Conservation (phyloP, 2,797 vertebrate genomes). For the Cyprinella venusta region DNA sequence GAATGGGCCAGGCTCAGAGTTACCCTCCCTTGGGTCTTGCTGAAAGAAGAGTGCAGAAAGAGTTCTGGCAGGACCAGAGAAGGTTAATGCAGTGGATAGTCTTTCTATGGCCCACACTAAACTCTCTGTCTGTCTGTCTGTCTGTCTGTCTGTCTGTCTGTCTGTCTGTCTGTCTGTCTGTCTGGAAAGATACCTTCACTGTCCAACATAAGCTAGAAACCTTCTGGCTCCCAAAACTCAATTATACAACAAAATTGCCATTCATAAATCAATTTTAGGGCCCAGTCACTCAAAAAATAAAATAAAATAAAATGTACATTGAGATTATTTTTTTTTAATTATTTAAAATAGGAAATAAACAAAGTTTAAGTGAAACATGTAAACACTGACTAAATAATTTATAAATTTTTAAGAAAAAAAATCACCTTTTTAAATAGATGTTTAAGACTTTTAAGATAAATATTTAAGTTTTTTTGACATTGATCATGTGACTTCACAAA, state of each 20-base stretch:
- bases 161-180: not conserved
- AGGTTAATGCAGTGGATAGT: slow-evolving; percentile 98
- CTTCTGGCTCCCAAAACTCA: not conserved
- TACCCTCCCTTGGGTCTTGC: slow-evolving; percentile 95
- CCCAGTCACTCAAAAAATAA: not conserved
- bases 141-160: slow-evolving; percentile 22
- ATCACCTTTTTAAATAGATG: not conserved
- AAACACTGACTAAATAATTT: not conserved
- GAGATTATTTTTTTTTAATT: not conserved
- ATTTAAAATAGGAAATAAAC: not conserved
- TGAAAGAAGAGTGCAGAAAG: slow-evolving; percentile 98
- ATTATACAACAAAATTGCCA: not conserved
- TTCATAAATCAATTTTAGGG: not conserved
- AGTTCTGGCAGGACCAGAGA: slow-evolving; percentile 86
- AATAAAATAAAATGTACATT: no score
- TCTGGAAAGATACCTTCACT: slow-evolving; percentile 9
- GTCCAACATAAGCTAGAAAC: slow-evolving; percentile 1
- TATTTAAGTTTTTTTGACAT: no score
- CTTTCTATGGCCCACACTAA: slow-evolving; percentile 79
- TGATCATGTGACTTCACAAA: not conserved
- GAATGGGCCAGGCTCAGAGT: slow-evolving; percentile 96
- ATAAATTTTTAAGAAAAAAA: not conserved
- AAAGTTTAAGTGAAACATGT: not conserved
- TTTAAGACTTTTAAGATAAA: not conserved
- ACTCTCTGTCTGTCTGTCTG: slow-evolving; percentile 68